Conservation (phyloP, 1,140 invertebrate genomes). For the Drosophila pectinifera region DNA sequence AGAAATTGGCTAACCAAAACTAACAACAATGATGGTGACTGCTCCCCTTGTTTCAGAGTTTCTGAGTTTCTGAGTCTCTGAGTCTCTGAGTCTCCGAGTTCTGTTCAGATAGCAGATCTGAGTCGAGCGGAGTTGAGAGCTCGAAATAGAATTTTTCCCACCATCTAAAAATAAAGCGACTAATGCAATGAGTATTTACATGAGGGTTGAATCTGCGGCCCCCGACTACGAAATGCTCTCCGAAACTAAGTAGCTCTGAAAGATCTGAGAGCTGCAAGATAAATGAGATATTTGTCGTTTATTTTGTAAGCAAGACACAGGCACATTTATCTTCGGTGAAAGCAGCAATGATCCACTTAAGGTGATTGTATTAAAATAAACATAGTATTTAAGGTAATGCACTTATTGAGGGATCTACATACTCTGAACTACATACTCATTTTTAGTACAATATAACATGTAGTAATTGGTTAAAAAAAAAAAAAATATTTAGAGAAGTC, state of each 20-base stretch:
- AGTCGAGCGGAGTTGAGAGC: conserved; percentile 38
- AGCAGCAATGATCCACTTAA: conserved; percentile 5
- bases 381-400: background rate
- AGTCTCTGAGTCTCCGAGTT: conserved; percentile 61
- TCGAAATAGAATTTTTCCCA: conserved; percentile 82
- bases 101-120: conserved; percentile 74
- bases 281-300: conserved; percentile 38
- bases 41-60: conserved; percentile 31
- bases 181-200: conserved; percentile 54
- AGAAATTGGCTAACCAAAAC: conserved; percentile 74
- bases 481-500: too few relatives aligned
- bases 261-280: conserved; percentile 15
- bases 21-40: conserved; percentile 69
- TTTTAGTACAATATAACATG: too few relatives aligned
- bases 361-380: conserved; percentile 6
- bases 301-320: conserved; percentile 20
- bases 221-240: conserved; percentile 50
- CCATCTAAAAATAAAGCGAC: conserved; percentile 76
- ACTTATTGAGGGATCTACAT: background rate
- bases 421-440: too few relatives aligned
- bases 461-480: too few relatives aligned
- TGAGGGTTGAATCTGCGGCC: conserved; percentile 14
- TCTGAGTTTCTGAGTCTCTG: conserved; percentile 11
- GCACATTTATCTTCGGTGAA: conserved; percentile 17
- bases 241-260: background rate